phyloP scores from a whole-genome alignment of 2,797 vertebrate genomes.

The Gallinago stenura region DNA sequence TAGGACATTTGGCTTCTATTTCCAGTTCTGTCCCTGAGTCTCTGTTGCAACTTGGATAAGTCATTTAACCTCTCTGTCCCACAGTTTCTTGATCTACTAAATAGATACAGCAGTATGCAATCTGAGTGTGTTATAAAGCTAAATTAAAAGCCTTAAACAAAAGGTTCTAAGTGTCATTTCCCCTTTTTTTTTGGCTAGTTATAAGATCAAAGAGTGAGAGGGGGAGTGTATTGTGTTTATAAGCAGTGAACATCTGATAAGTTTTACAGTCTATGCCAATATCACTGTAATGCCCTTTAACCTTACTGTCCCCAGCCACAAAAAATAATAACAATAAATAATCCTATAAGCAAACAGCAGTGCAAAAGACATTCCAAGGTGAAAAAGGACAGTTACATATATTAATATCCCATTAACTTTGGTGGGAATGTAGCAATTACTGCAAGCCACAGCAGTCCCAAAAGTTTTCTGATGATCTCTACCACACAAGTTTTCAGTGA shows the following conservation, averaged over 20 bases:
- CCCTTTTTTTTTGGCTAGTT: not conserved
- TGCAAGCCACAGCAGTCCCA: not conserved
- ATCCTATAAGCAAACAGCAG: not conserved
- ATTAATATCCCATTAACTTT: not conserved
- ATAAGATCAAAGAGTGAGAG: constrained; percentile 41
- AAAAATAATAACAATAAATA: not conserved
- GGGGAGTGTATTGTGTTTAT: constrained; percentile 28
- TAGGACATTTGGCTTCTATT: constrained; percentile 32
- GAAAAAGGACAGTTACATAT: not conserved
- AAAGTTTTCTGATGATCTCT: not conserved
- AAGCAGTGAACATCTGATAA: constrained; percentile 55
- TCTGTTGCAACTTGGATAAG: not conserved
- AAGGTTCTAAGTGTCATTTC: constrained; percentile 36
- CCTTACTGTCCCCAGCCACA: not conserved
- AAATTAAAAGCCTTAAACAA: constrained; percentile 48
- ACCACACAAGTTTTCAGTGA: not conserved
- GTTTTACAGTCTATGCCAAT: constrained; percentile 9
- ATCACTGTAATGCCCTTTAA: constrained; percentile 19
- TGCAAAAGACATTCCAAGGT: not conserved
- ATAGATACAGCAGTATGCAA: not conserved
- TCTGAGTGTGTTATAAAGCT: not conserved
- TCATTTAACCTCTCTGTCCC: not conserved
- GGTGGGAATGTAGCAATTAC: not conserved
- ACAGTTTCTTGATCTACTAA: constrained; percentile 30
- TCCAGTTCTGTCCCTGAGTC: not conserved